Evolutionary conservation across 53 echinoderm and acorn worm genomes (phyloP).

Genomic region (Glandiceps talaboti): DNA sequence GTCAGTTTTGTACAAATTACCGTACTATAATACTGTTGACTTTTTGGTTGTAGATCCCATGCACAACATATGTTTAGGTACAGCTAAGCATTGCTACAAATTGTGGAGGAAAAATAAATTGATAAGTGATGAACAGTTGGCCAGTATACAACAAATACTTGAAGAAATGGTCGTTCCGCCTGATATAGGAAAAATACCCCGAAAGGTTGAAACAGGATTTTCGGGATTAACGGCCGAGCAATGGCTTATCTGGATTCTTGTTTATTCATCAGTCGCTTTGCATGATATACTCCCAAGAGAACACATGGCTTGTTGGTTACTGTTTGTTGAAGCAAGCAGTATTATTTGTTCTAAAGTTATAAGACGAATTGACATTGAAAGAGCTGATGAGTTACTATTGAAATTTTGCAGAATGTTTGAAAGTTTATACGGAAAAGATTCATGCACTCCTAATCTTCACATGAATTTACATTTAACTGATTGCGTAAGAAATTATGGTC

Average conservation of each 20-base stretch:
- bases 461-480: conserved; percentile 18
- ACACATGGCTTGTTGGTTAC: conserved; percentile 24
- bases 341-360: conserved; percentile 12
- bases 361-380: conserved; percentile 1
- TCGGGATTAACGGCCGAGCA: neutral
- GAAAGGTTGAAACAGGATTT: conserved; percentile 5
- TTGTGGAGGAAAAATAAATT: conserved; percentile 12
- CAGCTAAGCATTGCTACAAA: conserved; percentile 11
- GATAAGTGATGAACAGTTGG: conserved; percentile 3
- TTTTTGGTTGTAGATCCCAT: conserved; percentile 21
- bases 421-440: conserved; percentile 8
- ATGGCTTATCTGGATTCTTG: conserved; percentile 20
- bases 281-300: conserved; percentile 2
- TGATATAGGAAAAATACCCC: conserved; percentile 13
- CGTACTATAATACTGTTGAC: conserved; percentile 14
- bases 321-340: conserved; percentile 21
- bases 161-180: conserved; percentile 7
- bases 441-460: conserved; percentile 25
- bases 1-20: conserved; percentile 7
- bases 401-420: conserved; percentile 12
- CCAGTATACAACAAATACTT: conserved; percentile 2
- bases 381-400: conserved; percentile 10
- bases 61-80: conserved; percentile 25
- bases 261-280: conserved; percentile 12
- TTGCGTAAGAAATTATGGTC: conserved; percentile 19